Evolutionary conservation across 2,797 vertebrate species (phyloP).

Genomic region (Pseudochirops cupreus): DNA sequence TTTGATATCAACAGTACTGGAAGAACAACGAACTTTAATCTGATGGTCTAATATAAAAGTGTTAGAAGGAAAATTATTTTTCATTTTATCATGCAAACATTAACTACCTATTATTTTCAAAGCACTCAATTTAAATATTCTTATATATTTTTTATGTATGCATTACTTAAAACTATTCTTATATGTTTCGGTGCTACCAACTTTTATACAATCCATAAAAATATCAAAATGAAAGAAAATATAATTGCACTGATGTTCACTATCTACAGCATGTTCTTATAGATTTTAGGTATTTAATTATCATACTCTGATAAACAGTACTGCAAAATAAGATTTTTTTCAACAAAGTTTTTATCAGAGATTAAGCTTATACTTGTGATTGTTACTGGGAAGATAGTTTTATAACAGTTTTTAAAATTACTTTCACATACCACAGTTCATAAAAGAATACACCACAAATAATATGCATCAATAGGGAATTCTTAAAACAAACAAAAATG

Average conservation of each 20-base stretch:
- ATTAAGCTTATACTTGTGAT: background rate
- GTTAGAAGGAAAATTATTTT: background rate
- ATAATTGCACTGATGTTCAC: conserved; percentile 43
- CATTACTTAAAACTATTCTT: conserved; percentile 22
- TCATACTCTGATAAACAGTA: conserved; percentile 25
- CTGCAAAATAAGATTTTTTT: background rate
- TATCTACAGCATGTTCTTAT: conserved; percentile 35
- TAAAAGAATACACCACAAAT: conserved; percentile 14
- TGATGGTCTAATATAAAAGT: conserved; percentile 31
- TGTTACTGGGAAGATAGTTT: conserved; percentile 44
- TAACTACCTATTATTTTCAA: background rate
- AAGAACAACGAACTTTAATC: background rate
- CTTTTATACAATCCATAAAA: conserved; percentile 44
- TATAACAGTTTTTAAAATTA: conserved; percentile 44
- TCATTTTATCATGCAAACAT: background rate
- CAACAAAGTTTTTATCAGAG: background rate
- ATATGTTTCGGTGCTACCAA: conserved; percentile 21
- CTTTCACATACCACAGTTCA: conserved; percentile 1
- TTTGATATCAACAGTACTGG: background rate
- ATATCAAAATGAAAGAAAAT: conserved; percentile 16
- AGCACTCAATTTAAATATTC: background rate
- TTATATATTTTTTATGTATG: background rate
- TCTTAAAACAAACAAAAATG: background rate
- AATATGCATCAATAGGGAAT: background rate
- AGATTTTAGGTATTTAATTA: conserved; percentile 43